Evolutionary conservation across 2,113 vertebrate species (phyloP), one percentile per base, ranked within the genome.

Genomic region (Acanthisitta chloris): DNA sequence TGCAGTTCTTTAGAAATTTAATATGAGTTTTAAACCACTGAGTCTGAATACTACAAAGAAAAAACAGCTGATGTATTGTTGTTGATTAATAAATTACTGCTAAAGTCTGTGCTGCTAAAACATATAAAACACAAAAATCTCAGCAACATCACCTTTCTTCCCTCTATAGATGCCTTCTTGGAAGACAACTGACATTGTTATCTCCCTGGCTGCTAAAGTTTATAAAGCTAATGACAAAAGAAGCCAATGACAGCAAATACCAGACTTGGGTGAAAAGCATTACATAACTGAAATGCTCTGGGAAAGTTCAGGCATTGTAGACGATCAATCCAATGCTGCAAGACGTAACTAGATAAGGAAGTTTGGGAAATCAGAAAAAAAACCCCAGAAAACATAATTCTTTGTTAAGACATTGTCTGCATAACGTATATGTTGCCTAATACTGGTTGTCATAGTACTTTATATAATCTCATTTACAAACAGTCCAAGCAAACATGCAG

Each of bases 1-100:
- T 96, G 93, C 74, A 90, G 95, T 93, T 93, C 83, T 93, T 95
- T 94, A 96, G 8, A 96, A 97, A 94, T 76, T 93, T 79, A 94
- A 73, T 85, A 97, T 73, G 86, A 84, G 34, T 86, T 92, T 87
- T 95, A 86, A 94, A 96, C 25, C 31, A 82, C 45, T 94, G 61
- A 93, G 54, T n/a, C 80, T 94, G 94, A 97, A 88, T 88, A 96
- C 55, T 77, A 94, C 46, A 55, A 71, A 95, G 52, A 94, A 95
- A 69, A 86, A 95, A 9, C 6, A 86, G 33, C 33, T 71, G 38
- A 93, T 73, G 86, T 4, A 72, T 83, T 76, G 45, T 48, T 90
- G 93, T 88, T 81, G 11, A 72, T 80, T 73, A 76, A 38, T 51
- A 67, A 73, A 74, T 86, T 66, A 81, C 34, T 5, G 4, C 73